Evolutionary conservation across 2,888 invertebrate genomes (phyloP).

Genomic region (Diarsia dahlii): DNA sequence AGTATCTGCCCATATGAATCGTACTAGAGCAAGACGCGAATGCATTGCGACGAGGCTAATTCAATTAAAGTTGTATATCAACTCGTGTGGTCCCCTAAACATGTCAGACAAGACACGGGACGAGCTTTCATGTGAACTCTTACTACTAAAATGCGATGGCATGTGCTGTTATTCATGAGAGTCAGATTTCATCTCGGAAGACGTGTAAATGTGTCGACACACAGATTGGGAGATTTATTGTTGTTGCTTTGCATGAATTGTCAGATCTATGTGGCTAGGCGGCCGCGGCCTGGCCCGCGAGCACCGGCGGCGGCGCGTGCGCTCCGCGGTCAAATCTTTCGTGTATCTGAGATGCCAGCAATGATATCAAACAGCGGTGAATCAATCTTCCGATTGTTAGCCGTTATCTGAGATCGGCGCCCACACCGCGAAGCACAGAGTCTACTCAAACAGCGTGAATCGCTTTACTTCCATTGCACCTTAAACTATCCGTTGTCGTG

Average conservation of each 20-base stretch:
- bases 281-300: slow-evolving; percentile 47
- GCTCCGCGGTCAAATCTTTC: slow-evolving; percentile 77
- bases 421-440: slow-evolving; percentile 76
- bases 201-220: slow-evolving; percentile 81
- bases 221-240: slow-evolving; percentile 83
- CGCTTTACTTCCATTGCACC: slow-evolving; percentile 59
- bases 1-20: slow-evolving; percentile 42
- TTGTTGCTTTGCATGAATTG: slow-evolving; percentile 80
- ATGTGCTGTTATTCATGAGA: slow-evolving; percentile 81
- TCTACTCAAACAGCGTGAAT: slow-evolving; percentile 75
- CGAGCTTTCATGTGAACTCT: slow-evolving; percentile 72
- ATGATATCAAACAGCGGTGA: slow-evolving; percentile 84
- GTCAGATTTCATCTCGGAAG: slow-evolving; percentile 83
- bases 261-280: slow-evolving; percentile 74
- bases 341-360: slow-evolving; percentile 82
- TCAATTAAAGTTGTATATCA: slow-evolving; percentile 60
- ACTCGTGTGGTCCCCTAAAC: slow-evolving; percentile 81
- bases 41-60: slow-evolving; percentile 56
- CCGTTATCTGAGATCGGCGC: slow-evolving; percentile 84
- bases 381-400: slow-evolving; percentile 85
- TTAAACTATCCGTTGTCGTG: slow-evolving; percentile 15
- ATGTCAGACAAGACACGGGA: slow-evolving; percentile 70
- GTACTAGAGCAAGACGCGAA: slow-evolving; percentile 45
- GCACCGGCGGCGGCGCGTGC: slow-evolving; percentile 79
- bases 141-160: slow-evolving; percentile 81